Evolutionary conservation across 1,140 invertebrate species (phyloP).

Genomic region (Nebria ingens): DNA sequence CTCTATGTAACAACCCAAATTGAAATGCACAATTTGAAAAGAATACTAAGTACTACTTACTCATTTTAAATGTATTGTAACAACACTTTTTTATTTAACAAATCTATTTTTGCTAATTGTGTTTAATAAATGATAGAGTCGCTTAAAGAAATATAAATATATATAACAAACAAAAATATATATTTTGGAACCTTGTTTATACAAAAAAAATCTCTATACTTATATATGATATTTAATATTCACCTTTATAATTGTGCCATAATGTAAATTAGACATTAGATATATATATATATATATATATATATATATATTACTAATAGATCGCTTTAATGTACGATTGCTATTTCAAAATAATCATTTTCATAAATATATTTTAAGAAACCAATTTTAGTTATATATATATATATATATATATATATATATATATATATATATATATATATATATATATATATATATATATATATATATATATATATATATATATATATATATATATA

Average conservation of each 20-base stretch:
- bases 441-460: too few relatives aligned
- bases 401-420: too few relatives aligned
- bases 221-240: slow-evolving; percentile 2
- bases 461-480: too few relatives aligned
- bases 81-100: neutral
- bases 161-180: slow-evolving; percentile 7
- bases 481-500: too few relatives aligned
- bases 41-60: too few relatives aligned
- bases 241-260: slow-evolving; percentile 5
- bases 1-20: too few relatives aligned
- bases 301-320: slow-evolving; percentile 1
- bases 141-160: neutral
- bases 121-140: neutral
- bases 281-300: neutral
- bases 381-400: too few relatives aligned
- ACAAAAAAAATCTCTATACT: slow-evolving; percentile 8
- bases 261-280: neutral
- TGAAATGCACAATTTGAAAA: too few relatives aligned
- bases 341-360: too few relatives aligned
- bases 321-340: neutral
- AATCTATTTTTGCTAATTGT: slow-evolving; percentile 7
- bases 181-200: slow-evolving; percentile 4
- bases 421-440: too few relatives aligned
- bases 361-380: too few relatives aligned
- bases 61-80: neutral